These are phyloP conservation scores for Phaethon lepturus DNA, from an alignment of 2,113 vertebrate species.

Conservation along the genomic window DNA sequence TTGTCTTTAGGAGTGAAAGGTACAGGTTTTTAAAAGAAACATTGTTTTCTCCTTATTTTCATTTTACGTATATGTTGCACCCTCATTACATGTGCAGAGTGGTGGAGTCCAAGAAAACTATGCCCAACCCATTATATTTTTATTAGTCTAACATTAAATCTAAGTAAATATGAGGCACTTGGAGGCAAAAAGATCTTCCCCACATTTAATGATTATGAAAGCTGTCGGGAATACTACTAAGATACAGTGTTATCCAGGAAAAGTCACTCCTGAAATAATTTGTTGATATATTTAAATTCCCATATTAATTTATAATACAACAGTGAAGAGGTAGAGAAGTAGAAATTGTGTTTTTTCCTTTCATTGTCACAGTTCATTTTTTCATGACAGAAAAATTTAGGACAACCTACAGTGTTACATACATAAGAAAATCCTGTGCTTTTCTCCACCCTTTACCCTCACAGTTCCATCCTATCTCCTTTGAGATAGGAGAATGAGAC, in stretches of 20 bases:
- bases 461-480: neutral
- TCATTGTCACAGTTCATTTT: neutral
- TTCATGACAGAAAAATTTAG: neutral
- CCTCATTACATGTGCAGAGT: neutral
- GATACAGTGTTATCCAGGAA: neutral
- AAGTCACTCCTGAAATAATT: neutral
- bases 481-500: neutral
- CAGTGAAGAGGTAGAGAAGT: neutral
- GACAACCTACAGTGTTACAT: neutral
- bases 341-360: neutral
- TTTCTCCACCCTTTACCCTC: neutral
- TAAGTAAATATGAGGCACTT: neutral
- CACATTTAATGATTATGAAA: neutral
- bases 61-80: neutral
- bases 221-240: neutral
- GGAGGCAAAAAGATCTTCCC: neutral
- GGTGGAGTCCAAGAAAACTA: neutral
- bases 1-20: neutral
- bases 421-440: accelerated
- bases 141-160: neutral
- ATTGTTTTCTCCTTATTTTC: neutral
- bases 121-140: neutral
- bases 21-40: neutral
- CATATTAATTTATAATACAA: neutral
- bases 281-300: neutral